Conservation (phyloP, 2,888 invertebrate species). For the Caenorhabditis sp. region DNA sequence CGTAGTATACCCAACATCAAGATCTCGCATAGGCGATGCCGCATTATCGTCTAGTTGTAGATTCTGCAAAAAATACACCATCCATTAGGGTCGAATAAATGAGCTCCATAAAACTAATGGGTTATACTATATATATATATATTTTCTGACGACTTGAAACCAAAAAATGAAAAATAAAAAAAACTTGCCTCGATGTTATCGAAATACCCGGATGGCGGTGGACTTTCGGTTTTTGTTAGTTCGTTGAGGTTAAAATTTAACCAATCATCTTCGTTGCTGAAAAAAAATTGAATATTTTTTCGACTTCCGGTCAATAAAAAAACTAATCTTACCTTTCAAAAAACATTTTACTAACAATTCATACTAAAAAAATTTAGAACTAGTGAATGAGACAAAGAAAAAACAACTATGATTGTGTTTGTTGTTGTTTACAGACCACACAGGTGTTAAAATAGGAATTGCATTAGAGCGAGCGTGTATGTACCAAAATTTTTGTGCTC, state of each 20-base stretch:
- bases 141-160: not conserved
- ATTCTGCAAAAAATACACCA: conserved; percentile 14
- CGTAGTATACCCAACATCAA: conserved; percentile 1
- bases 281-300: not conserved
- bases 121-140: not conserved
- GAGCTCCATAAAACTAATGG: not conserved
- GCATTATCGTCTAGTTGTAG: conserved; percentile 29
- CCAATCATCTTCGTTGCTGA: conserved; percentile 40
- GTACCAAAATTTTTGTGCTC: conserved; percentile 9
- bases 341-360: no score
- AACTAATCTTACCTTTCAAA: no score
- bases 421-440: not conserved
- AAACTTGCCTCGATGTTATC: conserved; percentile 4
- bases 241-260: conserved; percentile 16
- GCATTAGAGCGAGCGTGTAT: not conserved
- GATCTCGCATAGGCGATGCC: conserved; percentile 8
- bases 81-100: not conserved
- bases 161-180: not conserved
- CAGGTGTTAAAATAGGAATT: not conserved
- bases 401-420: not conserved
- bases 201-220: conserved; percentile 3
- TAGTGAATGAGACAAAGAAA: conserved; percentile 4
- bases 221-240: conserved; percentile 25
- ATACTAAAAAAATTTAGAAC: not conserved
- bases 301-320: not conserved